Conservation (phyloP, 2,888 invertebrate genomes). For the Drosophila trichaetosa region DNA sequence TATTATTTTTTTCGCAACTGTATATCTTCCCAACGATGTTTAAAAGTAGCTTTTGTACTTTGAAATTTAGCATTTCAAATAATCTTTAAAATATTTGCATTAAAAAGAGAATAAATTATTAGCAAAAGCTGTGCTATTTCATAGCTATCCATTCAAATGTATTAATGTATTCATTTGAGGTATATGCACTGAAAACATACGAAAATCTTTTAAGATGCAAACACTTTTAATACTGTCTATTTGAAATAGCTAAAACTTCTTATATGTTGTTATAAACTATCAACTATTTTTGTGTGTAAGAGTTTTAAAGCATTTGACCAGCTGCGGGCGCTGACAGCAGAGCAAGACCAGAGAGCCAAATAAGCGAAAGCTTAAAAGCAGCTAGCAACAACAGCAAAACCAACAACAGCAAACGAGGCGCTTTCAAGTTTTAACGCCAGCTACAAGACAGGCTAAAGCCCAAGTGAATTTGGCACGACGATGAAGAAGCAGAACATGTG, state of each 20-base stretch:
- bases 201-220: conserved; percentile 15
- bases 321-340: conserved; percentile 17
- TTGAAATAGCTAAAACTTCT: conserved; percentile 1
- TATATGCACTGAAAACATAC: neutral
- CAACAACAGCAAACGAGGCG: conserved; percentile 35
- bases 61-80: neutral
- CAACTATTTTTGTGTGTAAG: conserved; percentile 1
- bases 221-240: conserved; percentile 6
- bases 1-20: neutral
- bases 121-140: neutral
- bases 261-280: conserved; percentile 10
- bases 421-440: conserved; percentile 67
- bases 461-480: conserved; percentile 62
- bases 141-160: neutral
- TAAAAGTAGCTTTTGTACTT: neutral
- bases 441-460: conserved; percentile 65
- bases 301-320: conserved; percentile 47
- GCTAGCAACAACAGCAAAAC: conserved; percentile 13
- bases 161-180: neutral
- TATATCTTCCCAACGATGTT: neutral
- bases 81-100: neutral
- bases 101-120: neutral
- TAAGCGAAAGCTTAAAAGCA: conserved; percentile 53
- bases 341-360: conserved; percentile 14
- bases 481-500: conserved; percentile 26